phyloP scores from a whole-genome alignment of 2,797 vertebrate genomes.

The Fistularia tabacaria region DNA sequence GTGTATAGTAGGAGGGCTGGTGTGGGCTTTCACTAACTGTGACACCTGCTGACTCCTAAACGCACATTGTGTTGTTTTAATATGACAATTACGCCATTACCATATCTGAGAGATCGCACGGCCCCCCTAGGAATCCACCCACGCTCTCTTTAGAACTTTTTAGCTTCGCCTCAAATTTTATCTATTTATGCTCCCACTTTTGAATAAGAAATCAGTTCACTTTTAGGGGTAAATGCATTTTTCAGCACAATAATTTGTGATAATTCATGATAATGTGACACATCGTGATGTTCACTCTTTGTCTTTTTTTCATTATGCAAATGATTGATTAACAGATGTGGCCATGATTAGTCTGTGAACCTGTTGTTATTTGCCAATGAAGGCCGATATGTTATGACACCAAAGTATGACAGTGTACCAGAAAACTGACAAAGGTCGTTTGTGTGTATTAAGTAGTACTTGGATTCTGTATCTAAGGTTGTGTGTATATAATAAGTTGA shows the following conservation, averaged over 20 bases:
- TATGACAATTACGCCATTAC: conserved; percentile 78
- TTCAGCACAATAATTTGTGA: conserved; percentile 40
- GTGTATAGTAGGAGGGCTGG: conserved; percentile 67
- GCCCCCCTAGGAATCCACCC: conserved; percentile 72
- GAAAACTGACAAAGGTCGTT: too few species aligned
- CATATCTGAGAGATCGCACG: conserved; percentile 75
- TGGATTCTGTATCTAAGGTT: too few species aligned
- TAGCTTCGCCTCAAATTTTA: conserved; percentile 63
- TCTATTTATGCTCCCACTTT: conserved; percentile 64
- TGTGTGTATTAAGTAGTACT: too few species aligned
- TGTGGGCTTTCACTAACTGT: conserved; percentile 72
- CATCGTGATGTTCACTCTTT: conserved; percentile 25
- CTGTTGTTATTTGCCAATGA: too few species aligned
- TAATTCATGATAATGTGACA: conserved; percentile 50
- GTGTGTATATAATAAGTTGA: too few species aligned
- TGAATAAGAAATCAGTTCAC: conserved; percentile 64
- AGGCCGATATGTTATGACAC: too few species aligned
- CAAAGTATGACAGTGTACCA: too few species aligned
- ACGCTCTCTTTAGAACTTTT: conserved; percentile 69
- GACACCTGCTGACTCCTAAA: conserved; percentile 80
- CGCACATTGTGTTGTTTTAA: conserved; percentile 77
- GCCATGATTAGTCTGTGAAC: conserved; percentile 26
- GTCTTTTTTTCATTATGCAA: conserved; percentile 25
- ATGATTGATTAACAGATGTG: conserved; percentile 47
- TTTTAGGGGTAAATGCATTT: conserved; percentile 56